phyloP scores from a whole-genome alignment of 2,888 invertebrate genomes.

The Sepiola atlantica region DNA sequence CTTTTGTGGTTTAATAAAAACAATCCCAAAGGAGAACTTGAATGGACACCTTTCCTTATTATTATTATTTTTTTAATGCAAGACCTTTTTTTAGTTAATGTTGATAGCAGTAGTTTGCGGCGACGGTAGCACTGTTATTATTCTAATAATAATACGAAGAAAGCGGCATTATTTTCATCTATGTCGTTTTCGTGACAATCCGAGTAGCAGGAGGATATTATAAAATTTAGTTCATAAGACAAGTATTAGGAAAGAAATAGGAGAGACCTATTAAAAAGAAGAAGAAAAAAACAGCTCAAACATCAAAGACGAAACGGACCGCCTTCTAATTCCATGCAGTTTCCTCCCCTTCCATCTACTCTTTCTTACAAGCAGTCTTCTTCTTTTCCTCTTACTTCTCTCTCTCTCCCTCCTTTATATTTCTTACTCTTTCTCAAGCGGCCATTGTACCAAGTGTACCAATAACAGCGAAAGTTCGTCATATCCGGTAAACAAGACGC shows the following conservation, averaged over 20 bases:
- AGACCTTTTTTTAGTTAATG: neutral
- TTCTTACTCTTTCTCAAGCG: neutral
- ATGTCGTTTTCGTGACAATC: neutral
- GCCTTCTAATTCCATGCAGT: no score
- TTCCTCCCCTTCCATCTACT: neutral
- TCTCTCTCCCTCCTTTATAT: neutral
- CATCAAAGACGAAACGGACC: neutral
- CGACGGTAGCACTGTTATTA: neutral
- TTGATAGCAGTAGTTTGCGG: constrained; percentile 34
- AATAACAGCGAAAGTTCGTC: neutral
- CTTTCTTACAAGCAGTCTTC: neutral
- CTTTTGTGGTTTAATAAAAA: neutral
- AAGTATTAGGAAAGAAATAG: neutral
- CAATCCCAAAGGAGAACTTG: neutral
- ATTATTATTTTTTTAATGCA: neutral
- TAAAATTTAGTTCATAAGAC: neutral
- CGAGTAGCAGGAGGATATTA: neutral
- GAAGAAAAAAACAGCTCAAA: neutral
- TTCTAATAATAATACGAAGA: neutral
- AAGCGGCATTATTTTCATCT: neutral
- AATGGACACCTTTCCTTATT: neutral
- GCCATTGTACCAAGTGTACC: neutral
- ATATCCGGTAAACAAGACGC: constrained; percentile 1
- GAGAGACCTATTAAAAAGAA: neutral
- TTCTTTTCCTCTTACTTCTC: neutral